Evolutionary conservation across 2,113 vertebrate species (phyloP).

Genomic region (Pelecanoides urinatrix): DNA sequence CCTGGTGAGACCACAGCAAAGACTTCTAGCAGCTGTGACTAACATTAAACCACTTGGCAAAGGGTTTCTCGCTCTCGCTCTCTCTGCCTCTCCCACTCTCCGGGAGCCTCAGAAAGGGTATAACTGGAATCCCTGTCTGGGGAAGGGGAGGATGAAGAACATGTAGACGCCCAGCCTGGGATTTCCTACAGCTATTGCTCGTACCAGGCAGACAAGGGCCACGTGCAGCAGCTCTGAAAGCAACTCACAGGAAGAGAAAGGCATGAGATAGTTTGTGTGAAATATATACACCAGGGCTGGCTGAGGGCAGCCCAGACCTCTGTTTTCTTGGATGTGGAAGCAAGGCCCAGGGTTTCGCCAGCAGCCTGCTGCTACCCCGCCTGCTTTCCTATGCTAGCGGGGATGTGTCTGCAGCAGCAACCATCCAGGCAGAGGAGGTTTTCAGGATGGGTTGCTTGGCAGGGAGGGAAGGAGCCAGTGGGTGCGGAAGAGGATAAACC

Average conservation of each 20-base stretch:
- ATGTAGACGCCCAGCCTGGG: not conserved
- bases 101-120: not conserved
- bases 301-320: not conserved
- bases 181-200: not conserved
- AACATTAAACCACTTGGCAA: conserved; percentile 2
- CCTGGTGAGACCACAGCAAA: not conserved
- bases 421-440: not conserved
- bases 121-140: not conserved
- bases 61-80: not conserved
- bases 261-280: conserved; percentile 11
- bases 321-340: not conserved
- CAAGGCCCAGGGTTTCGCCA: not conserved
- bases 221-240: not conserved
- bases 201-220: not conserved
- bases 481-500: not conserved
- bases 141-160: not conserved
- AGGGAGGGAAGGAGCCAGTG: not conserved
- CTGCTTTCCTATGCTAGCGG: not conserved
- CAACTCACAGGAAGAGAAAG: conserved; percentile 6
- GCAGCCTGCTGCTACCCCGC: not conserved
- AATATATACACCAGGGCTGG: not conserved
- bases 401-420: not conserved
- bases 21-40: not conserved
- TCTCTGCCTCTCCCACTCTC: not conserved
- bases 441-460: not conserved